A percentile compares a stretch with the other conserved stretches of the same genome.
phyloP scores from a whole-genome alignment of 1,140 invertebrate genomes.

The Hesperophylax magnus region DNA sequence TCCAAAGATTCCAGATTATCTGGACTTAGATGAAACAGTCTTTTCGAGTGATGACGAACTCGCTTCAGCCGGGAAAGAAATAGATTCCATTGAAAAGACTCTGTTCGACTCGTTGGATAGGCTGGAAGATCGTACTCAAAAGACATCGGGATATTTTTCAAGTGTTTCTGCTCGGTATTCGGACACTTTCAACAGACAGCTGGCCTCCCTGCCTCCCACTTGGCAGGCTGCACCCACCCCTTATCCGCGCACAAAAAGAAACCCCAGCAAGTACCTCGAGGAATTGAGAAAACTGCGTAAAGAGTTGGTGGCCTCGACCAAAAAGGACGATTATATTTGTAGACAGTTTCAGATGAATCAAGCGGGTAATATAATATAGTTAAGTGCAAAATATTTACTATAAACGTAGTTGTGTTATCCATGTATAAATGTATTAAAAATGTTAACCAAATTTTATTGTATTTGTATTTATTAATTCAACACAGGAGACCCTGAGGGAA shows the following conservation, averaged over 20 bases:
- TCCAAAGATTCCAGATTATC: not conserved
- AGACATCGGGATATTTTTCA: constrained; percentile 43
- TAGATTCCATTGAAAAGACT: constrained; percentile 44
- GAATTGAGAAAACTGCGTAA: constrained; percentile 49
- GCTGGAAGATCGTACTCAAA: constrained; percentile 39
- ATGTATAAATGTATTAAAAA: not conserved
- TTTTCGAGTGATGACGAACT: constrained; percentile 39
- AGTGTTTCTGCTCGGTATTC: constrained; percentile 34
- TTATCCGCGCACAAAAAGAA: constrained; percentile 46
- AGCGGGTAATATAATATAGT: not conserved
- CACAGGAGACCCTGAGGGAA: too few species aligned
- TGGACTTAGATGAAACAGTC: constrained; percentile 12
- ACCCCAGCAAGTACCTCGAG: constrained; percentile 52
- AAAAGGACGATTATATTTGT: constrained; percentile 50
- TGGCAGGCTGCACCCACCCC: constrained; percentile 14
- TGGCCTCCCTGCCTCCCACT: not conserved
- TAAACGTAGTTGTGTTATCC: too few species aligned
- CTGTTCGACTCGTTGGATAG: constrained; percentile 47
- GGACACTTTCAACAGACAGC: constrained; percentile 38
- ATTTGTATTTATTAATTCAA: not conserved
- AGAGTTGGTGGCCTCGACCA: constrained; percentile 51
- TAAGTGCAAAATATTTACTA: too few species aligned
- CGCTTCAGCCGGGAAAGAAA: constrained; percentile 17
- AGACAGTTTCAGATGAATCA: constrained; percentile 48
- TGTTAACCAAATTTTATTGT: not conserved